These are phyloP conservation scores for Pyxicephalus adspersus DNA, from an alignment of 2,113 vertebrate species.

Conservation along the genomic window DNA sequence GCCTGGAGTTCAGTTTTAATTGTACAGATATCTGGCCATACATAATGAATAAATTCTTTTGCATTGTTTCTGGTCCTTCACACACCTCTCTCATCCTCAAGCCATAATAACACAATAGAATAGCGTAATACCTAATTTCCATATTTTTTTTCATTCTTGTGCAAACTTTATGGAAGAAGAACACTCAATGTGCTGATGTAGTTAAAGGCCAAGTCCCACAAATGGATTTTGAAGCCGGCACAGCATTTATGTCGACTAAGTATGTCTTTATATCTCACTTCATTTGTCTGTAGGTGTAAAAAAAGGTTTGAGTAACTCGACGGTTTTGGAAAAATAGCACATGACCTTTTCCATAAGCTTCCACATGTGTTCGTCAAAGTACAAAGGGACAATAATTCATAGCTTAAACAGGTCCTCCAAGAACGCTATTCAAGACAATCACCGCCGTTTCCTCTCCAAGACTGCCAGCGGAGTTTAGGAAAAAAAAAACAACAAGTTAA, in stretches of 20 bases:
- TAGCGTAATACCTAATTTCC: too few relatives aligned
- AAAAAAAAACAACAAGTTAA: constrained; percentile 88
- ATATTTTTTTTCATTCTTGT: not conserved
- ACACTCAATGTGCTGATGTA: not conserved
- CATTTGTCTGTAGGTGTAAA: constrained; percentile 45
- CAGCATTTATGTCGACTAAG: constrained; percentile 3
- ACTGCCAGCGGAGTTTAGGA: constrained; percentile 80
- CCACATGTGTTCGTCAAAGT: constrained; percentile 75
- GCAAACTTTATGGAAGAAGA: not conserved
- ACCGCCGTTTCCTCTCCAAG: constrained; percentile 90
- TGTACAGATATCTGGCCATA: too few relatives aligned
- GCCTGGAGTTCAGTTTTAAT: too few relatives aligned
- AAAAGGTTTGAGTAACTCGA: constrained; percentile 27
- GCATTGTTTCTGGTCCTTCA: too few relatives aligned
- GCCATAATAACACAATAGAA: not conserved
- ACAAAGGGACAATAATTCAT: constrained; percentile 80
- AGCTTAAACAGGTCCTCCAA: constrained; percentile 82
- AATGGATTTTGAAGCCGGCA: not conserved
- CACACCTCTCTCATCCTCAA: not conserved
- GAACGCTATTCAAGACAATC: constrained; percentile 76
- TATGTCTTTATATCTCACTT: constrained; percentile 37
- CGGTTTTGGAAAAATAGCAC: constrained; percentile 48
- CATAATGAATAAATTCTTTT: too few relatives aligned
- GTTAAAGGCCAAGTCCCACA: not conserved
- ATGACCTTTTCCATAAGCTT: constrained; percentile 59